phyloP scores from a whole-genome alignment of 2,113 vertebrate species.

The Caloenas nicobarica region DNA sequence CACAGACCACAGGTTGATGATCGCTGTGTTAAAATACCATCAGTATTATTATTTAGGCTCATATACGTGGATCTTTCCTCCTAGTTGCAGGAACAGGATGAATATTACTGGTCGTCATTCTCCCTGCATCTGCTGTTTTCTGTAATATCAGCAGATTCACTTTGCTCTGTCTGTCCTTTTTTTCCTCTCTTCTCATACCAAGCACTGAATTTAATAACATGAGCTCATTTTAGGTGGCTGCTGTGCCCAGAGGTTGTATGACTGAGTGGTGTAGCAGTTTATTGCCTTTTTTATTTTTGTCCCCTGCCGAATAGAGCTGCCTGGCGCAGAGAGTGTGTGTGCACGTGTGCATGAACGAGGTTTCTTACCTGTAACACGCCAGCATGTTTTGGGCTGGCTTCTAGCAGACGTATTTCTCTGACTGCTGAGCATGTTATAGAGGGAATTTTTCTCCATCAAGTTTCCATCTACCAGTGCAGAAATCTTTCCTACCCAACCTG shows the following conservation, averaged over 20 bases:
- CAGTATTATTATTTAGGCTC: neutral
- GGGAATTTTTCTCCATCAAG: neutral
- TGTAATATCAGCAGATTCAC: neutral
- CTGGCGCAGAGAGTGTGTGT: neutral
- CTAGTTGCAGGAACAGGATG: neutral
- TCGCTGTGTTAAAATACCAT: neutral
- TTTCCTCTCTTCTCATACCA: neutral
- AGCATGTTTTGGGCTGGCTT: neutral
- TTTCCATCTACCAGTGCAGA: neutral
- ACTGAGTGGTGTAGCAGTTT: neutral
- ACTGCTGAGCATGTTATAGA: neutral
- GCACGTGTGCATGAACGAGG: no score
- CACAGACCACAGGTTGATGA: neutral
- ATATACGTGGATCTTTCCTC: neutral
- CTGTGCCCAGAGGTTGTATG: neutral
- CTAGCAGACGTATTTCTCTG: neutral
- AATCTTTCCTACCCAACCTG: neutral
- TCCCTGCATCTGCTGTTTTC: neutral
- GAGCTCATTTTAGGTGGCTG: neutral
- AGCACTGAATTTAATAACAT: neutral
- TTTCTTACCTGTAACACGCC: neutral
- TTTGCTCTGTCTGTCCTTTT: neutral
- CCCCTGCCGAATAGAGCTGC: neutral
- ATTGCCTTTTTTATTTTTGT: neutral
- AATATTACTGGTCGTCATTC: neutral